Evolutionary conservation across 2,888 invertebrate species (phyloP).

Genomic region (Monopis laevigella): DNA sequence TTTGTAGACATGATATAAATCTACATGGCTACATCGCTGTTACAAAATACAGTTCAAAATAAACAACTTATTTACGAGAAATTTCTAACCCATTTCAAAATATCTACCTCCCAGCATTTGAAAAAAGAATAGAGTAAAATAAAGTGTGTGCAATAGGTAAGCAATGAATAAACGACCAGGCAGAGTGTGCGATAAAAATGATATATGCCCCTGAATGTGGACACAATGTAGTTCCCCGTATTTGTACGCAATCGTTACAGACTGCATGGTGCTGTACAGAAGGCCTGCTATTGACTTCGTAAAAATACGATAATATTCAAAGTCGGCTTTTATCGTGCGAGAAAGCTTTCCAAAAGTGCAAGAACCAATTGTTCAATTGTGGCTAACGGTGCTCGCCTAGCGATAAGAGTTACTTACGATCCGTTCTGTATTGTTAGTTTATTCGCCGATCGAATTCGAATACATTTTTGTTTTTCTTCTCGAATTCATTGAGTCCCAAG

Average conservation of each 20-base stretch:
- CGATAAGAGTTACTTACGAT: conserved; percentile 58
- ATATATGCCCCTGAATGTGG: conserved; percentile 36
- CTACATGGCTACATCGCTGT: too few relatives aligned
- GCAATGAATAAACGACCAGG: conserved; percentile 60
- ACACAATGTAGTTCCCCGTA: conserved; percentile 8
- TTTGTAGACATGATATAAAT: too few relatives aligned
- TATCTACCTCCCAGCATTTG: conserved; percentile 3
- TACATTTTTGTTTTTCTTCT: conserved; percentile 11
- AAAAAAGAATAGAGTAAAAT: conserved; percentile 7
- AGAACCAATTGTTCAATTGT: conserved; percentile 54
- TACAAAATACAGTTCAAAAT: too few relatives aligned
- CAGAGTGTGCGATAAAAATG: conserved; percentile 65
- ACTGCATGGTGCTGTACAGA: conserved; percentile 8
- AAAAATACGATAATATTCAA: conserved; percentile 44
- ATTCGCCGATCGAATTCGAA: conserved; percentile 12
- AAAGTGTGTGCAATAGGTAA: conserved; percentile 57
- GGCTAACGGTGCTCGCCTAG: conserved; percentile 47
- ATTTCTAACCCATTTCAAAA: conserved; percentile 1
- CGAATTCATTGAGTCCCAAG: conserved; percentile 3
- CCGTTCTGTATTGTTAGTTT: conserved; percentile 48
- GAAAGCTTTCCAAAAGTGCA: conserved; percentile 35
- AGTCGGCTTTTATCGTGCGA: conserved; percentile 34
- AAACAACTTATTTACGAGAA: conserved; percentile 7
- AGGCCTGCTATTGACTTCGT: conserved; percentile 9
- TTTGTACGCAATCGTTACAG: conserved; percentile 8